Evolutionary conservation across 2,888 invertebrate species (phyloP), one percentile per base, ranked within the genome.

Genomic region (Rhorus exstirpatorius): DNA sequence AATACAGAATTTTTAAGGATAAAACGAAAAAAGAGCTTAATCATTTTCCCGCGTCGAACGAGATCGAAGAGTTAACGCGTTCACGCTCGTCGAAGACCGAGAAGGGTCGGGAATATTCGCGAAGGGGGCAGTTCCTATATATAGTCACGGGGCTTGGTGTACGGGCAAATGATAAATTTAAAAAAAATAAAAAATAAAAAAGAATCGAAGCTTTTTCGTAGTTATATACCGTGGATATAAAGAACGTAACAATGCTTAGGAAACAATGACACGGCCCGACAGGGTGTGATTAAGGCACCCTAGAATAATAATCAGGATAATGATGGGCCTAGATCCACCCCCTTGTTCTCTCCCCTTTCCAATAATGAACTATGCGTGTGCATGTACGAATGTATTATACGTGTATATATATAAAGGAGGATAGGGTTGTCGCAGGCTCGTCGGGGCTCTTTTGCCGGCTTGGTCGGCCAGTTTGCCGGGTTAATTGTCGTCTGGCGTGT

Each of bases 401-500:
- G n/a, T 8, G 8, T 0, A 6, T 35, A 7, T 26, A 46, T 2
- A 26, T 24, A 74, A 41, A 76, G 82, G 83, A 80, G 67, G 74
- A 76, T 65, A 61, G 76, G 77, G 71, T 72, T 67, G 78, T 55
- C 71, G 35, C 76, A 60, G 68, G 46, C 67, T 77, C 63, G 75
- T 75, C 17, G 68, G 79, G 70, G 46, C 71, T 76, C 70, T 72
- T 80, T 72, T 46, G 61, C 77, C 46, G 35, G 76, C 72, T 83
- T 77, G 83, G 81, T 79, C 78, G 78, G 78, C 70, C 84, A 89
- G 89, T 90, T 90, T 89, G 90, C 88, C 87, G 89, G 89, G 90
- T 92, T 92, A 92, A 92, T 92, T 92, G 92, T 92, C 90, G 89
- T 90, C 89, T 92, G 90, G 91, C 92, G 92, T 92, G 92, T 91